Evolutionary conservation across 1,140 invertebrate species (phyloP).

Genomic region (Antheraea pernyi): DNA sequence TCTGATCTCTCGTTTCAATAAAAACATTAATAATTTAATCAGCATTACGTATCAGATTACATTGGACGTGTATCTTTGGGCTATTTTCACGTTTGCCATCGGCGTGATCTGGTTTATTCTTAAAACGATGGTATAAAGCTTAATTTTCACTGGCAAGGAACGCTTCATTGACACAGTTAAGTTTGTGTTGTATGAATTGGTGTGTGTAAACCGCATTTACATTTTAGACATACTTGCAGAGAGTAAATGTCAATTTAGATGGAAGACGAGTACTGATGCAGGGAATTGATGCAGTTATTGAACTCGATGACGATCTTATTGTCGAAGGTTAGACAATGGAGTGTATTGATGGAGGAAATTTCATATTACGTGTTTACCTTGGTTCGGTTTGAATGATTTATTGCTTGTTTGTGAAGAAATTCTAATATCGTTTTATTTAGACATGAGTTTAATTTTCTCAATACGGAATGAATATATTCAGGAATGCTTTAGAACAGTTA

Average conservation of each 20-base stretch:
- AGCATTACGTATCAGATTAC: constrained; percentile 60
- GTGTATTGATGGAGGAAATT: constrained; percentile 29
- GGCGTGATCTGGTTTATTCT: background rate
- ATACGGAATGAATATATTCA: background rate
- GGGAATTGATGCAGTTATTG: constrained; percentile 74
- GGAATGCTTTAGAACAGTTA: background rate
- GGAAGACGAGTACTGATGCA: constrained; percentile 64
- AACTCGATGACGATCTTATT: constrained; percentile 64
- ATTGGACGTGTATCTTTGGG: constrained; percentile 35
- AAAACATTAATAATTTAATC: constrained; percentile 69
- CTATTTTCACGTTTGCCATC: background rate
- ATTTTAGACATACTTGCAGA: constrained; percentile 72
- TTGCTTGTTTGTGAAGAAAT: constrained; percentile 1
- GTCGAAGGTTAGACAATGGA: constrained; percentile 45
- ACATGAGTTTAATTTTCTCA: background rate
- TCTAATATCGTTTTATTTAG: background rate
- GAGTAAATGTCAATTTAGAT: constrained; percentile 78
- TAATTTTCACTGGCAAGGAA: constrained; percentile 11
- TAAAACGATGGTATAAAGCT: constrained; percentile 3
- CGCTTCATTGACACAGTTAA: constrained; percentile 30
- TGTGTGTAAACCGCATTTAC: constrained; percentile 74
- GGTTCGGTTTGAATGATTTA: constrained; percentile 1
- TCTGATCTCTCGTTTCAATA: constrained; percentile 60
- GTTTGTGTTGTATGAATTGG: constrained; percentile 43
- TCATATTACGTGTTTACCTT: constrained; percentile 9